Evolutionary conservation across 2,797 vertebrate species (phyloP), one percentile per base, ranked within the genome.

Genomic region (Gymnothorax reevesii): DNA sequence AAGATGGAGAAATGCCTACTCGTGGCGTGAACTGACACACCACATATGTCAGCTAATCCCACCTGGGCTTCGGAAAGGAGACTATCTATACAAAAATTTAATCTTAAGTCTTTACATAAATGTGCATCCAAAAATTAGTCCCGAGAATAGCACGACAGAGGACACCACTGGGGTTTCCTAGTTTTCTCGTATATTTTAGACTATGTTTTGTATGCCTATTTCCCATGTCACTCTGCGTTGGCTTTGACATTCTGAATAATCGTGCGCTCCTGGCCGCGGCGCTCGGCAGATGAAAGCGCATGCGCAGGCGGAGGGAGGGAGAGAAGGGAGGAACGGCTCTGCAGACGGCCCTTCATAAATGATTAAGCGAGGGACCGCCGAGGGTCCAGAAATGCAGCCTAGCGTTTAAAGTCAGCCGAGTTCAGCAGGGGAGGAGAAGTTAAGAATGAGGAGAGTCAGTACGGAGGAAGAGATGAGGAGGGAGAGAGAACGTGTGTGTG

Each of bases 331-430:
- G 27, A 85, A 57, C 66, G 17, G 10, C 64, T 15, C 49, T 52
- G 54, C 84, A 85, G 84, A 85, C 66, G 57, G 84, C 64, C 66
- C 54, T 73, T 85, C 84, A 73, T 85, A 85, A 73, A 85, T 85
- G 84, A 85, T 85, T 85, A 71, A 73, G 84, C 52, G 42, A 20
- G 49, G 59, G 33, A 42, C 25, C 20, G 33, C 42, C 13, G 60
- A 66, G 66, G 62, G 15, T n/a, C 52, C 52, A 75, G 66, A 55
- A 73, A 85, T 20, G 12, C 49, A 55, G 77, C 77, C 49, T 69
- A 55, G 66, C 49, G 66, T 57, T 57, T 73, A 49, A 7, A 57
- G 66, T 54, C 12, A 71, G 52, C 22, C 54, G 22, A 54, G 54
- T n/a, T 55, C 13, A 49, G 73, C 33, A 2, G 15, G 33, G 42